Conservation (phyloP, 2,888 invertebrate genomes). For the Pyralis farinalis region DNA sequence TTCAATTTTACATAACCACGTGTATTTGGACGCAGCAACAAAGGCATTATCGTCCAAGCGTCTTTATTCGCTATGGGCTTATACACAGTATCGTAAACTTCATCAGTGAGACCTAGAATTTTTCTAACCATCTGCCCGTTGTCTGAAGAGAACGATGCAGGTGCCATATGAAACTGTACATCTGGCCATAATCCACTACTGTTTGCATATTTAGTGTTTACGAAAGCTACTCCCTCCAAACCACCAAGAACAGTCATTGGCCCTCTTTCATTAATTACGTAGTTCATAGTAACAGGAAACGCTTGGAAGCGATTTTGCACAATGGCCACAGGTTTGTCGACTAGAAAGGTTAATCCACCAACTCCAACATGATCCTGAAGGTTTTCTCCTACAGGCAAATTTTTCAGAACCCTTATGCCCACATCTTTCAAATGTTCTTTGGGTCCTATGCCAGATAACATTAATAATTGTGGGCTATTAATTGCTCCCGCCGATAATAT, state of each 20-base stretch:
- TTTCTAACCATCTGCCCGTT: constrained; percentile 87
- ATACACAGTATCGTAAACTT: constrained; percentile 89
- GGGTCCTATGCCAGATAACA: constrained; percentile 94
- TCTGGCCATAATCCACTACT: constrained; percentile 90
- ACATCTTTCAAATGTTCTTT: constrained; percentile 84
- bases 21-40: constrained; percentile 89
- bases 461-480: constrained; percentile 94
- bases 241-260: constrained; percentile 94
- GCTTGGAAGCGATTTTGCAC: constrained; percentile 90
- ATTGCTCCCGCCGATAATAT: constrained; percentile 95
- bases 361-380: constrained; percentile 94
- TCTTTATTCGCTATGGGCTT: constrained; percentile 89
- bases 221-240: constrained; percentile 92
- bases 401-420: constrained; percentile 87
- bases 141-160: constrained; percentile 92
- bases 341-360: constrained; percentile 89
- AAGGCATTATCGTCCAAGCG: constrained; percentile 92
- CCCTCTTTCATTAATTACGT: constrained; percentile 88
- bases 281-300: constrained; percentile 89
- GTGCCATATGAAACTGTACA: constrained; percentile 96
- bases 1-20: constrained; percentile 88
- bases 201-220: constrained; percentile 92
- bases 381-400: constrained; percentile 90
- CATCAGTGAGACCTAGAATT: constrained; percentile 90
- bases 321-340: constrained; percentile 92